A percentile compares a stretch with the other conserved stretches of the same genome.
Conservation (phyloP, 2,113 vertebrate species). For the Entosphenus tridentatus region DNA sequence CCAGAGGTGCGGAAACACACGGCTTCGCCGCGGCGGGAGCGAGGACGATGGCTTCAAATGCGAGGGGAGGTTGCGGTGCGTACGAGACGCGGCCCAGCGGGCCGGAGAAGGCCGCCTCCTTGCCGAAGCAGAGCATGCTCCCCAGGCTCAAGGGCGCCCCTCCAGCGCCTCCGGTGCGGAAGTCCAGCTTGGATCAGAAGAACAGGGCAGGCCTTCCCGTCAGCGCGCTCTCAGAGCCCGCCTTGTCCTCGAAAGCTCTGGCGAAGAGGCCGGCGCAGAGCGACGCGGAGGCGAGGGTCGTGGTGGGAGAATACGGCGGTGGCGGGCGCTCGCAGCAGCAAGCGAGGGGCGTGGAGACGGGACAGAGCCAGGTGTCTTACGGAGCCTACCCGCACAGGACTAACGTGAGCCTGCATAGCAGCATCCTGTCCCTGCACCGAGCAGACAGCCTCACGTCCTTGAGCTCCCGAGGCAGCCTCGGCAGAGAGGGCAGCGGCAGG, state of each 20-base stretch:
- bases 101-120: too few species aligned
- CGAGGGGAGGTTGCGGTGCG: too few species aligned
- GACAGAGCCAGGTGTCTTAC: too few species aligned
- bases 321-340: too few species aligned
- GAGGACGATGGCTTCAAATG: too few species aligned
- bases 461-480: slow-evolving; percentile 29
- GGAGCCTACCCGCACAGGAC: background rate
- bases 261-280: background rate
- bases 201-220: slow-evolving; percentile 58
- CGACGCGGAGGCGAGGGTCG: background rate
- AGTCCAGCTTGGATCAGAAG: slow-evolving; percentile 81
- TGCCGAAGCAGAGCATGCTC: too few species aligned
- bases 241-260: background rate
- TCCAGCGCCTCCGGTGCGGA: slow-evolving; percentile 65
- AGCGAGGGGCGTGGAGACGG: too few species aligned
- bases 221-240: background rate
- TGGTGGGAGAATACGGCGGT: too few species aligned
- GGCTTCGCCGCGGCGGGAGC: too few species aligned
- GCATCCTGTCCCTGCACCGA: slow-evolving; percentile 47
- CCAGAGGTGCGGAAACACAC: too few species aligned
- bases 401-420: slow-evolving; percentile 1
- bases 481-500: slow-evolving; percentile 62
- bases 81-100: too few species aligned
- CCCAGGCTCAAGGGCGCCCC: slow-evolving; percentile 56
- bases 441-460: slow-evolving; percentile 52